phyloP scores from a whole-genome alignment of 2,888 invertebrate species.

The Hartigia nigra region DNA sequence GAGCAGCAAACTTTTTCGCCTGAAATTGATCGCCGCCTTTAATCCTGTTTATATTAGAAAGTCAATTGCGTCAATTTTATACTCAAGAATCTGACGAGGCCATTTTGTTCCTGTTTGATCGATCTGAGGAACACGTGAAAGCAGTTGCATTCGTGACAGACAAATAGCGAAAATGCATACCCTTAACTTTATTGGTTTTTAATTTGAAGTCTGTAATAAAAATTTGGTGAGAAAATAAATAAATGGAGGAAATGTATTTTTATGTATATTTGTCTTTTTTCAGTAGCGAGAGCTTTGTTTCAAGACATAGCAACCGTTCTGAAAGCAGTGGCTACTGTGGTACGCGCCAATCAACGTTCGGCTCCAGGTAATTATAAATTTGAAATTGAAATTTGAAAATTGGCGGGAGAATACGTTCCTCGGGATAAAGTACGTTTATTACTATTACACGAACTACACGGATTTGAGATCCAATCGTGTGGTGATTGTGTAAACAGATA shows the following conservation, averaged over 20 bases:
- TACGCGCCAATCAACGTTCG: conserved; percentile 73
- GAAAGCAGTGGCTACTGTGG: conserved; percentile 83
- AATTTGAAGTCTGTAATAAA: background rate
- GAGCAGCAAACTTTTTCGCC: conserved; percentile 34
- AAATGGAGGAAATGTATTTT: conserved; percentile 13
- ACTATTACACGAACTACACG: too few species aligned
- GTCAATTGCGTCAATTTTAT: conserved; percentile 30
- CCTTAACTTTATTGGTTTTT: background rate
- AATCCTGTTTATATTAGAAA: conserved; percentile 30
- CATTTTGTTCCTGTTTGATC: conserved; percentile 14
- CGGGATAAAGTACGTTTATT: background rate
- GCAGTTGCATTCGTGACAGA: background rate
- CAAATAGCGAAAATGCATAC: background rate
- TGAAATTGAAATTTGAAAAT: conserved; percentile 2
- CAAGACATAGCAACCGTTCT: conserved; percentile 81
- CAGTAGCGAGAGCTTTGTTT: conserved; percentile 80
- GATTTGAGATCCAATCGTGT: background rate
- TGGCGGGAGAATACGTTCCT: background rate
- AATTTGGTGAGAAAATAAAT: background rate
- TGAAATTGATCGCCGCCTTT: conserved; percentile 1
- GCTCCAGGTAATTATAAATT: conserved; percentile 68
- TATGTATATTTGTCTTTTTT: conserved; percentile 29
- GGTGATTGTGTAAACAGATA: background rate
- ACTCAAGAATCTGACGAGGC: conserved; percentile 37
- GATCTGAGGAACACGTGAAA: background rate